These are phyloP conservation scores for Callionymus lyra DNA, from an alignment of 2,113 vertebrate species.

Conservation along the genomic window DNA sequence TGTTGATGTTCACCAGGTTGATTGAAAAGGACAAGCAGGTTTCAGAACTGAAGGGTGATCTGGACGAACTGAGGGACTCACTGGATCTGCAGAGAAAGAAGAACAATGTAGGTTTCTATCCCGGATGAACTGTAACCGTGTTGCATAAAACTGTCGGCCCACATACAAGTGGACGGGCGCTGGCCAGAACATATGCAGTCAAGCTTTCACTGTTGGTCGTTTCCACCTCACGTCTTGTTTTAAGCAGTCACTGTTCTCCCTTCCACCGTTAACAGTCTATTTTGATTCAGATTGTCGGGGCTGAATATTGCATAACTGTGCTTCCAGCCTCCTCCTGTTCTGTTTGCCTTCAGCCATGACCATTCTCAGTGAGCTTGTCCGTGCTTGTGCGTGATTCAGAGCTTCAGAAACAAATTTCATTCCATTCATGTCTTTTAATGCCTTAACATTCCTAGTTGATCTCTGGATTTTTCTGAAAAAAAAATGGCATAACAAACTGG, in stretches of 20 bases:
- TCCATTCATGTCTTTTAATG: no score
- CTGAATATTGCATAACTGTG: slow-evolving; percentile 35
- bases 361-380: slow-evolving; percentile 36
- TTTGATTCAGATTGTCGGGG: slow-evolving; percentile 28
- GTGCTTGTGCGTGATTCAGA: slow-evolving; percentile 42
- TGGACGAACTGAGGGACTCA: slow-evolving; percentile 73
- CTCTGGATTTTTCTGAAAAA: no score
- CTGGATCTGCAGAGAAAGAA: slow-evolving; percentile 91
- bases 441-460: no score
- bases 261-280: slow-evolving; percentile 12
- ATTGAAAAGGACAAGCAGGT: slow-evolving; percentile 77
- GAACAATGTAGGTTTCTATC: slow-evolving; percentile 82
- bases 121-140: not conserved
- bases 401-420: slow-evolving; percentile 35
- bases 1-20: slow-evolving; percentile 61
- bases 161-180: no score
- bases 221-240: no score
- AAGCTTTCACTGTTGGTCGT: no score
- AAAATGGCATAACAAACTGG: no score
- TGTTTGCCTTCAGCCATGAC: slow-evolving; percentile 20
- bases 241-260: no score
- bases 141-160: no score
- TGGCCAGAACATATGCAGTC: no score
- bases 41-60: slow-evolving; percentile 66
- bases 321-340: slow-evolving; percentile 37